Conservation (phyloP, 1,140 invertebrate genomes). For the Meloidogyne exigua region DNA sequence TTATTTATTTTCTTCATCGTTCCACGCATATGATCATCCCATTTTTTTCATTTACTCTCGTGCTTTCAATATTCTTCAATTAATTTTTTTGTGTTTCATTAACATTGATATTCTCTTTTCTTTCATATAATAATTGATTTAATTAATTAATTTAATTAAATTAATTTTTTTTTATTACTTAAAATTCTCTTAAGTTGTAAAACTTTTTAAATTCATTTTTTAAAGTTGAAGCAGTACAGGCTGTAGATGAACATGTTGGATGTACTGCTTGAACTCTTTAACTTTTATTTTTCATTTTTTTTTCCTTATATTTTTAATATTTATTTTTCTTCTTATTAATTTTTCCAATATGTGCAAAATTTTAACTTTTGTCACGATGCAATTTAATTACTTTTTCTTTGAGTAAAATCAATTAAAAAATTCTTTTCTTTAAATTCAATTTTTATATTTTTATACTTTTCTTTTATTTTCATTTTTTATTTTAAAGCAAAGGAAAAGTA, state of each 20-base stretch:
- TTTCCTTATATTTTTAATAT: neutral
- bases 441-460: conserved; percentile 5
- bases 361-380: neutral
- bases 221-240: neutral
- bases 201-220: neutral
- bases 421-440: neutral
- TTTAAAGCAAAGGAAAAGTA: neutral
- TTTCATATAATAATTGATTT: neutral
- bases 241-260: neutral
- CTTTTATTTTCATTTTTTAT: neutral
- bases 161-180: neutral
- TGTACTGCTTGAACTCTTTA: neutral
- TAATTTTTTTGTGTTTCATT: neutral
- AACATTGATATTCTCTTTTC: neutral
- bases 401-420: neutral
- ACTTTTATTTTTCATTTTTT: too few relatives aligned
- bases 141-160: neutral
- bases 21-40: neutral
- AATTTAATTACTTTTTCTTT: conserved; percentile 5
- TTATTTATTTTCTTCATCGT: neutral
- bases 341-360: neutral
- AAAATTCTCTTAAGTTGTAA: neutral
- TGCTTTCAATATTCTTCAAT: neutral
- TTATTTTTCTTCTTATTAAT: neutral
- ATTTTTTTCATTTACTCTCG: neutral